phyloP scores from a whole-genome alignment of 2,888 invertebrate genomes.

The Synergus umbraculus region DNA sequence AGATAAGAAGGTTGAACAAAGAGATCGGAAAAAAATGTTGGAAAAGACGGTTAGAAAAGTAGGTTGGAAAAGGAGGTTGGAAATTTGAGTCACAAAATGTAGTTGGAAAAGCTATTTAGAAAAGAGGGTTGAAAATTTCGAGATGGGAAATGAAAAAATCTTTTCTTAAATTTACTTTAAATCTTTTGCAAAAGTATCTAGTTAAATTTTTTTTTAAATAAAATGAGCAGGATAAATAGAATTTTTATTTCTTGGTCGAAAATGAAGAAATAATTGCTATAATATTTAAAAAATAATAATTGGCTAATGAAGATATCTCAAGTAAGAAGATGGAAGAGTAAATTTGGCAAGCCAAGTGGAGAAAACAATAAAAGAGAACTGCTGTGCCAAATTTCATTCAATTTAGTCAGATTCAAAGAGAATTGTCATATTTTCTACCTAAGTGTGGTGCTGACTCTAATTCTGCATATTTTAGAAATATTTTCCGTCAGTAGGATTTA shows the following conservation, averaged over 20 bases:
- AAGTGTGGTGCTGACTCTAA: slow-evolving; percentile 27
- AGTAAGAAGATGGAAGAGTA: neutral
- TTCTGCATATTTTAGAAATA: slow-evolving; percentile 26
- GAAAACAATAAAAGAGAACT: slow-evolving; percentile 31
- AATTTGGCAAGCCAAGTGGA: slow-evolving; percentile 21
- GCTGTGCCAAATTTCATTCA: slow-evolving; percentile 33
- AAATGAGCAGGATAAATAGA: no score
- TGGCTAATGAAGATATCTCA: neutral
- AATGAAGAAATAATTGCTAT: neutral
- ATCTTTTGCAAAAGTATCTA: no score
- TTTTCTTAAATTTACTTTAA: no score
- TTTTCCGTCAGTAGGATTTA: slow-evolving; percentile 12
- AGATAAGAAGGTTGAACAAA: no score
- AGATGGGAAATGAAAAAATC: no score
- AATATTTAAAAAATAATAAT: neutral
- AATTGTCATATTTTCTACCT: slow-evolving; percentile 14
- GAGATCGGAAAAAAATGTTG: no score
- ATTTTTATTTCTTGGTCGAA: neutral
- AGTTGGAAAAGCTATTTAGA: no score
- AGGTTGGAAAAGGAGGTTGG: no score
- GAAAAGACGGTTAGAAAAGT: no score
- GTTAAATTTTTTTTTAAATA: no score
- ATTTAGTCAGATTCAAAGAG: slow-evolving; percentile 30
- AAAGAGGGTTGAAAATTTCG: no score
- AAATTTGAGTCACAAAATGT: no score